Evolutionary conservation across 2,797 vertebrate species (phyloP).

Genomic region (Phaenicophaeus curvirostris): DNA sequence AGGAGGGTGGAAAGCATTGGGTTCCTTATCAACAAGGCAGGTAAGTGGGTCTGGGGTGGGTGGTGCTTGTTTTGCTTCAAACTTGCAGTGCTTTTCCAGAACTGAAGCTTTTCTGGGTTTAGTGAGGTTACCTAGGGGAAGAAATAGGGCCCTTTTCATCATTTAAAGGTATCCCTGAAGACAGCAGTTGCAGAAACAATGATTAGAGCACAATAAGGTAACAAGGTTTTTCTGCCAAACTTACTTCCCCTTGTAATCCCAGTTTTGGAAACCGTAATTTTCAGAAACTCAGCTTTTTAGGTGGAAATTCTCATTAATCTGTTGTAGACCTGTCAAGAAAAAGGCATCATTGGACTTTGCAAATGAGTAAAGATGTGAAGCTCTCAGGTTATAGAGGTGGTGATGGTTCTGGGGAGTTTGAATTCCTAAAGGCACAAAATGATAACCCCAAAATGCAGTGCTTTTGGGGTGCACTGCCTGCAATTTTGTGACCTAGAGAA

Average conservation of each 20-base stretch:
- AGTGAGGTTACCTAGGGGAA: background rate
- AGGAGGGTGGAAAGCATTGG: background rate
- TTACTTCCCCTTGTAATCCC: background rate
- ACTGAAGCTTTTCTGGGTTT: background rate
- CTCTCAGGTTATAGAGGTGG: background rate
- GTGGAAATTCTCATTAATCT: background rate
- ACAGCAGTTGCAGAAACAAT: background rate
- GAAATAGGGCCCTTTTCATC: background rate
- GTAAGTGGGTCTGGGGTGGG: background rate
- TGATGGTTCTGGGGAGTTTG: background rate
- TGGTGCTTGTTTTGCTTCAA: background rate
- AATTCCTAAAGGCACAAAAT: background rate
- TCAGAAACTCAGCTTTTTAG: background rate
- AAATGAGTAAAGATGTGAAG: background rate
- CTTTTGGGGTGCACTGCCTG: accelerated
- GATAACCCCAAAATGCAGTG: background rate
- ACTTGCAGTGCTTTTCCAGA: background rate
- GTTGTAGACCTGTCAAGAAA: background rate
- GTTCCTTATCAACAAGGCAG: background rate
- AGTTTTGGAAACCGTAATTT: background rate
- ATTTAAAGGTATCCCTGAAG: background rate
- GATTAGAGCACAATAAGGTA: background rate
- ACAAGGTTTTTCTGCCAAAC: background rate
- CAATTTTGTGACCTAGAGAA: background rate
- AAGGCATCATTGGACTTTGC: background rate